Evolutionary conservation across 2,888 invertebrate species (phyloP).

Genomic region (Trichopoda pennipes): DNA sequence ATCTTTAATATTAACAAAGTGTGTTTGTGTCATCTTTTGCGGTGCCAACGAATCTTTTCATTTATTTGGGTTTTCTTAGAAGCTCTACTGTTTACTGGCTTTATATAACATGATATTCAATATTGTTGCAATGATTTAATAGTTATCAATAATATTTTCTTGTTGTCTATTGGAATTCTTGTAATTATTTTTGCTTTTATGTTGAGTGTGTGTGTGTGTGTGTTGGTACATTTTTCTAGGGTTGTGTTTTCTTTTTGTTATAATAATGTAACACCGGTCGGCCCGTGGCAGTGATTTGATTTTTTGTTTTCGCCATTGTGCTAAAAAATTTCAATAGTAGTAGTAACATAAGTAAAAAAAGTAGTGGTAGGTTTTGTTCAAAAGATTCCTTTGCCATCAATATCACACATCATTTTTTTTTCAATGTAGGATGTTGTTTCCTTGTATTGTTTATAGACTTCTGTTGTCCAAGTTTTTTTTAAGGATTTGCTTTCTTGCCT

Average conservation of each 20-base stretch:
- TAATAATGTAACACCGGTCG: conserved; percentile 77
- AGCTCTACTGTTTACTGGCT: conserved; percentile 79
- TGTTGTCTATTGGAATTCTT: conserved; percentile 35
- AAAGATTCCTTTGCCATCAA: conserved; percentile 73
- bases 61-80: conserved; percentile 73
- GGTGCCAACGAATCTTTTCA: conserved; percentile 36
- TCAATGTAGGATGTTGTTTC: conserved; percentile 24
- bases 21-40: conserved; percentile 54
- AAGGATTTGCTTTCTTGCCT: conserved; percentile 14
- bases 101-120: conserved; percentile 79
- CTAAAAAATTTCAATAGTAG: conserved; percentile 39
- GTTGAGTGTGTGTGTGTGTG: neutral
- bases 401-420: conserved; percentile 78
- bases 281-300: conserved; percentile 79
- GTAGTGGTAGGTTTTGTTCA: conserved; percentile 44
- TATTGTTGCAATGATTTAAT: conserved; percentile 69
- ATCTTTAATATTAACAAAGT: conserved; percentile 20
- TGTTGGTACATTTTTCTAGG: conserved; percentile 33
- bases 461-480: conserved; percentile 68
- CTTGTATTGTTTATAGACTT: conserved; percentile 63
- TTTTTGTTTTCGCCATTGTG: conserved; percentile 69
- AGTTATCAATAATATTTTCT: conserved; percentile 29
- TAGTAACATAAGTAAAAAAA: neutral
- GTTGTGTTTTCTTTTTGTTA: conserved; percentile 68
- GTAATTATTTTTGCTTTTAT: neutral